Base-by-base conservation (phyloP, 1,140 invertebrate species). In the Choristoneura fumiferana region DNA sequence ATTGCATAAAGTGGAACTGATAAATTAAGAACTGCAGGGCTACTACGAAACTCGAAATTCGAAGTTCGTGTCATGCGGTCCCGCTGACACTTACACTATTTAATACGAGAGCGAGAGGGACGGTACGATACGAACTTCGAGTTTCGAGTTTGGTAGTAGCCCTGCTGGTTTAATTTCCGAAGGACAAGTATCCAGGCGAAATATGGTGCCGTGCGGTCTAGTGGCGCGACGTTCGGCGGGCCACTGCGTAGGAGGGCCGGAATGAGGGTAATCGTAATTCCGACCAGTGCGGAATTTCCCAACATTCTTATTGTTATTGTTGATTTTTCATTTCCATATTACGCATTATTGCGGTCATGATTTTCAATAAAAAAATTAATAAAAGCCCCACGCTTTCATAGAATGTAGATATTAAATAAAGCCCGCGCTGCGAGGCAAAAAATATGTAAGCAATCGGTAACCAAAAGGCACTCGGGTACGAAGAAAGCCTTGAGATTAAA, bases 141-240 rank as follows among this genome's bases (percentile, higher is more conserved):
- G n/a, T n/a, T n/a, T n/a, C n/a, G n/a, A n/a, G n/a, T n/a, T n/a
- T n/a, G n/a, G n/a, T n/a, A n/a, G n/a, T n/a, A n/a, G n/a, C n/a
- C n/a, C n/a, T n/a, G n/a, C n/a, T 18, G 15, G 17, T n/a, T 45
- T 45, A 10, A 15, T 13, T 49, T 12, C n/a, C 29, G 18, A 49
- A 49, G 43, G 43, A 49, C 43, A 12, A 18, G 17, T 33, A 49
- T 4, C 43, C 12, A 49, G 22, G 43, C 18, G 18, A 29, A 69
- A 73, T 73, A 62, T 54, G 77, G 74, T 72, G 80, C 75, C 79
- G 67, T 60, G 73, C 69, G 62, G 81, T 86, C 83, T 84, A 74
- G 77, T 71, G 56, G 39, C 57, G 76, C 58, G 71, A 78, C 69
- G 72, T 73, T 36, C 71, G 68, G 65, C 74, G 71, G 72, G n/a